phyloP scores from a whole-genome alignment of 2,888 invertebrate species.

The Brachyopa scutellaris region DNA sequence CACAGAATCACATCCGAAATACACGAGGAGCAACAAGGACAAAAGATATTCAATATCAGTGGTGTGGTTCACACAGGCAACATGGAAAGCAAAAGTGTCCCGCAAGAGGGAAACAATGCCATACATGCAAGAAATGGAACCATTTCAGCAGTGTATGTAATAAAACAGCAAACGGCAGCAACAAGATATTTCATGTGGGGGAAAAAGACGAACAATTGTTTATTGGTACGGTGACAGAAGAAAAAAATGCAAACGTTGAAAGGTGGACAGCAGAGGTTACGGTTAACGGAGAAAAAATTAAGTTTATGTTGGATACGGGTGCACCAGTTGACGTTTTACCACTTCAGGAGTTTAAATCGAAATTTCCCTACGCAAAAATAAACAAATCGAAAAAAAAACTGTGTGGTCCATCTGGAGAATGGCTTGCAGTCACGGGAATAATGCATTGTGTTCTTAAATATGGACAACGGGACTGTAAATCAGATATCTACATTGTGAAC shows the following conservation, averaged over 20 bases:
- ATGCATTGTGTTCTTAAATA: conserved; percentile 4
- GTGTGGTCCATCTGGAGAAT: conserved; percentile 25
- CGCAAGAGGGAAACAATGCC: conserved; percentile 31
- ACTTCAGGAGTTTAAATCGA: background rate
- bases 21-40: conserved; percentile 1
- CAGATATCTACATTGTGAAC: conserved; percentile 18
- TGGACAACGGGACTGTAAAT: background rate
- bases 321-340: conserved; percentile 16
- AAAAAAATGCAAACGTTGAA: background rate
- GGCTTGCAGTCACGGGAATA: background rate
- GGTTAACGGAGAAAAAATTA: conserved; percentile 1
- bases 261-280: conserved; percentile 19
- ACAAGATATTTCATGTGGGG: conserved; percentile 23
- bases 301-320: conserved; percentile 15
- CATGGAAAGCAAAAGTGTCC: conserved; percentile 28
- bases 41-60: conserved; percentile 4
- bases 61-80: conserved; percentile 13
- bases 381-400: conserved; percentile 1
- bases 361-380: background rate
- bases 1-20: background rate
- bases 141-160: conserved; percentile 24
- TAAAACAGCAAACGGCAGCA: background rate
- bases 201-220: background rate
- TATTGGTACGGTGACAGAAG: background rate
- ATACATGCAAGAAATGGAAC: conserved; percentile 17